phyloP scores from a whole-genome alignment of 2,113 vertebrate species.

The Lathamus discolor region DNA sequence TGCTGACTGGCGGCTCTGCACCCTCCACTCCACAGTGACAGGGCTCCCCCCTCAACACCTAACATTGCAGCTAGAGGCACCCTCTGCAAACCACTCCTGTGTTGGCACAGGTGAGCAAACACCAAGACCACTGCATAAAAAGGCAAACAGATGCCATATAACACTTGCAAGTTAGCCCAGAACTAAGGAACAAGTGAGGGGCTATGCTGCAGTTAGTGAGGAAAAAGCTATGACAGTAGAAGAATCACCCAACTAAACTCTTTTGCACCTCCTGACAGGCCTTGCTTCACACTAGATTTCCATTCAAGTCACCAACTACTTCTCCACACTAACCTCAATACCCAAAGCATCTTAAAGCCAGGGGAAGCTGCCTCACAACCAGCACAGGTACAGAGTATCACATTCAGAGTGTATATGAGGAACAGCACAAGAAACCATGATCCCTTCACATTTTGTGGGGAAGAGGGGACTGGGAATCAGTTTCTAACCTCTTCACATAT shows the following conservation, averaged over 20 bases:
- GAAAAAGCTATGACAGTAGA: neutral
- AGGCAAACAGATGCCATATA: neutral
- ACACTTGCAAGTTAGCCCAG: neutral
- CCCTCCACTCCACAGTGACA: neutral
- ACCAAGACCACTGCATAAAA: neutral
- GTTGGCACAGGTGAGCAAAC: conserved; percentile 50
- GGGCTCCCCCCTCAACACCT: neutral
- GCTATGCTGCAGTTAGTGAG: neutral
- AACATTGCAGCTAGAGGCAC: neutral
- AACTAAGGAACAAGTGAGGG: neutral
- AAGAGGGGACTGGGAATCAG: neutral
- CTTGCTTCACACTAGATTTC: neutral
- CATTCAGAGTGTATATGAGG: neutral
- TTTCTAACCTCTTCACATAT: neutral
- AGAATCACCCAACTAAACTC: neutral
- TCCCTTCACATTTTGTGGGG: neutral
- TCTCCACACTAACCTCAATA: neutral
- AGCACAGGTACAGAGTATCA: neutral
- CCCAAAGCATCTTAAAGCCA: neutral
- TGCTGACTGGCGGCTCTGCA: neutral
- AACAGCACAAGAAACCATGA: neutral
- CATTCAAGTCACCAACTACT: neutral
- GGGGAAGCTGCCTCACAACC: neutral
- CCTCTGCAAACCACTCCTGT: neutral
- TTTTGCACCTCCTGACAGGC: neutral